Percentiles rank a stretch among this genome's conserved stretches.
Evolutionary conservation across 2,888 invertebrate genomes (phyloP).

Genomic region (Coecobrya sp.): DNA sequence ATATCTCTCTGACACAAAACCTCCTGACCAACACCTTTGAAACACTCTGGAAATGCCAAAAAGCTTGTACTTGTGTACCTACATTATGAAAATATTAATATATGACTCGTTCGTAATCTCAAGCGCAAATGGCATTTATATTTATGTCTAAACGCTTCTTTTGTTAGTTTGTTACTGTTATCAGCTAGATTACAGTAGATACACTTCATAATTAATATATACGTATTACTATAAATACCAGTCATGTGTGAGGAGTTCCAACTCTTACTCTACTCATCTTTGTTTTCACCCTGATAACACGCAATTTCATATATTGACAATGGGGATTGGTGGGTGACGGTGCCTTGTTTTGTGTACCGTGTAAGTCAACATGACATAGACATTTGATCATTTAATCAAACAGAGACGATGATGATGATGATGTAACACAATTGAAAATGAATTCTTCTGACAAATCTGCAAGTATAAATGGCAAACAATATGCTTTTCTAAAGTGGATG

Average conservation of each 20-base stretch:
- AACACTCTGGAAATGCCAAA: not conserved
- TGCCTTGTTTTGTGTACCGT: not conserved
- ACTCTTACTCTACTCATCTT: not conserved
- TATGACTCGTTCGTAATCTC: no score
- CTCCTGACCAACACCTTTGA: conserved; percentile 20
- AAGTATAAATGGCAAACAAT: not conserved
- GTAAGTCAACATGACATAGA: not conserved
- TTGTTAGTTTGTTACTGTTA: no score
- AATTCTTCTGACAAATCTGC: not conserved
- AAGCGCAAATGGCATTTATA: no score
- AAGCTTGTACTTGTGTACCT: no score
- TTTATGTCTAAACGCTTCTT: no score
- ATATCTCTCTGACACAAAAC: not conserved
- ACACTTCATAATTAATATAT: no score
- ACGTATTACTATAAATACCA: not conserved
- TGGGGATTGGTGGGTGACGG: not conserved
- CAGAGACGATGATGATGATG: conserved; percentile 7
- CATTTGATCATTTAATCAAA: conserved; percentile 43
- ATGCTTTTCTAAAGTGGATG: not conserved
- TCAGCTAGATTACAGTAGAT: no score
- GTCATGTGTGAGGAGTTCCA: not conserved
- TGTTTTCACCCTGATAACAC: conserved; percentile 17
- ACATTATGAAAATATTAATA: no score
- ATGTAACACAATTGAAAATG: not conserved
- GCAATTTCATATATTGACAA: not conserved